phyloP scores from a whole-genome alignment of 2,113 vertebrate genomes.

The Motacilla alba region DNA sequence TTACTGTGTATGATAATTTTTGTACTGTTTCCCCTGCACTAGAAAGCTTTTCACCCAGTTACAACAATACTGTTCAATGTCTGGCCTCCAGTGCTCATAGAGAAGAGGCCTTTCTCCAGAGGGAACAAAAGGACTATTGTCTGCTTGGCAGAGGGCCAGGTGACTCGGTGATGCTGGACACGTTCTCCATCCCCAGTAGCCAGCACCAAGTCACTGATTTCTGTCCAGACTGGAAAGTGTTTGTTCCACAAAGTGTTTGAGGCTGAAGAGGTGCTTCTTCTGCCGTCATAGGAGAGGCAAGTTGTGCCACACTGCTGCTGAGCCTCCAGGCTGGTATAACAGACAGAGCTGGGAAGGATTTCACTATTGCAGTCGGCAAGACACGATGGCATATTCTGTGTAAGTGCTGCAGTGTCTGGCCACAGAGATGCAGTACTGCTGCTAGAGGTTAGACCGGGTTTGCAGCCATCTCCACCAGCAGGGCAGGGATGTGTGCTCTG shows the following conservation, averaged over 20 bases:
- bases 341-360: neutral
- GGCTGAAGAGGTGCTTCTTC: accelerated
- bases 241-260: neutral
- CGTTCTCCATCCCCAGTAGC: neutral
- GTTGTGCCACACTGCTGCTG: neutral
- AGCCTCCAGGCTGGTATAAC: neutral
- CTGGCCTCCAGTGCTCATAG: neutral
- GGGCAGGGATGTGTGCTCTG: neutral
- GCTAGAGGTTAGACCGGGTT: neutral
- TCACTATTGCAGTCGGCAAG: neutral
- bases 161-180: neutral
- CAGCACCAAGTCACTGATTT: neutral
- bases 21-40: neutral
- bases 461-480: neutral
- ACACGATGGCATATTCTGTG: no score
- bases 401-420: neutral
- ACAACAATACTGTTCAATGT: neutral
- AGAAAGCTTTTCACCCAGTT: constrained; percentile 14
- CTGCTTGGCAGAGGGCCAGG: neutral
- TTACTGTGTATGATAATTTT: neutral
- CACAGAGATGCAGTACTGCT: neutral
- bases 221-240: neutral
- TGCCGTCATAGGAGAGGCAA: neutral
- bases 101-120: neutral
- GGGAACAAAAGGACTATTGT: neutral